Evolutionary conservation across 1,140 invertebrate species (phyloP), one percentile per base, ranked within the genome.

Genomic region (Drosophila athabasca): DNA sequence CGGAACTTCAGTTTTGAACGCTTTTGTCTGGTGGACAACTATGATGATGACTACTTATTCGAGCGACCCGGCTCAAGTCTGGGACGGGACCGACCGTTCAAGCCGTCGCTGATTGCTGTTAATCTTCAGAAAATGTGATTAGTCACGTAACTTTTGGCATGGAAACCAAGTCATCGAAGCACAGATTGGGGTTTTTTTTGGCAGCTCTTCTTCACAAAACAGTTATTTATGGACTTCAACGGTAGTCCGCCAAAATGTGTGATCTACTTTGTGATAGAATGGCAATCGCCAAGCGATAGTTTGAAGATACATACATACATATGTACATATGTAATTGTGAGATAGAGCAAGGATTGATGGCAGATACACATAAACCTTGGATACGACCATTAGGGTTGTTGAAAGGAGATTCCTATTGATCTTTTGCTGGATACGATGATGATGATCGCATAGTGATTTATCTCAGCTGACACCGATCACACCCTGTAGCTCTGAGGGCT

Each of bases 121-220:
- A 87, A 87, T 87, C 82, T 87, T 69, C 57, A 72, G 41, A 62
- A 83, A 83, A 87, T 88, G 83, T 88, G 83, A 87, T 87, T 87
- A 87, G 82, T 87, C 82, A 87, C 82, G 82, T 87, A 88, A 88
- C 81, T 74, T 84, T 84, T 39, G 79, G 80, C 80, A 83, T 72
- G 55, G 52, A 76, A 74, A 77, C 76, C 60, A 62, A 58, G 46
- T 57, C 53, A 35, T 43, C 62, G 29, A 51, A 48, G 24, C 39
- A 11, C 13, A 54, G 35, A 35, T 19, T 45, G 51, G 11, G 13
- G 24, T 6, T 53, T 13, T 61, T 59, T 43, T 57, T 50, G 46
- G 45, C 54, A 44, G 43, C 48, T 77, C 57, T 19, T 57, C 51
- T 44, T 31, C 60, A 15, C 57, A 71, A 71, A 71, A 71, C 68